Conservation (phyloP, 2,888 invertebrate species). For the Phalera bucephala region DNA sequence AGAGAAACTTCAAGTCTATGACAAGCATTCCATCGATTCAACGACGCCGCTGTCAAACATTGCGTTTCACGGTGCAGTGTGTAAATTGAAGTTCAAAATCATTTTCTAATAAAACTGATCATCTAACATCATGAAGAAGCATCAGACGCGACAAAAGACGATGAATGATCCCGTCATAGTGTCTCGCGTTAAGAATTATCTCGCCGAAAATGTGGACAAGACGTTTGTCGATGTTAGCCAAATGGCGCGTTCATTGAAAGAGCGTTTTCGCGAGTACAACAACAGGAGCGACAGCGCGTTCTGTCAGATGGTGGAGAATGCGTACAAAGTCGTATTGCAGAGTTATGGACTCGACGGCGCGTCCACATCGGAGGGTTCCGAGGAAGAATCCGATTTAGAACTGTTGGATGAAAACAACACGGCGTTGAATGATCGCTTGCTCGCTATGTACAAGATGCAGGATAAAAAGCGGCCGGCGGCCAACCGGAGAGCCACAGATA, state of each 20-base stretch:
- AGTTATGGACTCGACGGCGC: slow-evolving; percentile 86
- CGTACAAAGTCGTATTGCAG: slow-evolving; percentile 88
- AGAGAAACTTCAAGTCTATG: slow-evolving; percentile 39
- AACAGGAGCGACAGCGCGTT: slow-evolving; percentile 92
- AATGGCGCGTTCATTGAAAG: slow-evolving; percentile 92
- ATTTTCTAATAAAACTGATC: slow-evolving; percentile 15
- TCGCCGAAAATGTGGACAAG: slow-evolving; percentile 91
- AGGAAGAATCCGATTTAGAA: slow-evolving; percentile 86
- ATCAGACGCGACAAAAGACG: slow-evolving; percentile 73
- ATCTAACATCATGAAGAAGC: slow-evolving; percentile 72
- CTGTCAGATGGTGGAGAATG: slow-evolving; percentile 88
- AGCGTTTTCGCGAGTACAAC: slow-evolving; percentile 88
- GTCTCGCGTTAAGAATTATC: slow-evolving; percentile 87
- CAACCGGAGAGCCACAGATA: slow-evolving; percentile 60
- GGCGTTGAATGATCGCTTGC: slow-evolving; percentile 84
- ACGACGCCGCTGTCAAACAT: slow-evolving; percentile 60
- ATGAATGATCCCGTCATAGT: slow-evolving; percentile 82
- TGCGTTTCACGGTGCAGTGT: slow-evolving; percentile 45
- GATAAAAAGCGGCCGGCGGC: slow-evolving; percentile 71
- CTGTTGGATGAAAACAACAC: slow-evolving; percentile 91
- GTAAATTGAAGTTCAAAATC: slow-evolving; percentile 17
- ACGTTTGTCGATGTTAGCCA: slow-evolving; percentile 91
- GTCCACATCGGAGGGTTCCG: slow-evolving; percentile 82
- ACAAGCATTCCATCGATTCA: slow-evolving; percentile 56
- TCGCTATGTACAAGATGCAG: slow-evolving; percentile 78